Evolutionary conservation across 92 coral and sea anemone genomes (phyloP), one percentile per base, ranked within the genome.

Genomic region (Zoanthus sociatus): DNA sequence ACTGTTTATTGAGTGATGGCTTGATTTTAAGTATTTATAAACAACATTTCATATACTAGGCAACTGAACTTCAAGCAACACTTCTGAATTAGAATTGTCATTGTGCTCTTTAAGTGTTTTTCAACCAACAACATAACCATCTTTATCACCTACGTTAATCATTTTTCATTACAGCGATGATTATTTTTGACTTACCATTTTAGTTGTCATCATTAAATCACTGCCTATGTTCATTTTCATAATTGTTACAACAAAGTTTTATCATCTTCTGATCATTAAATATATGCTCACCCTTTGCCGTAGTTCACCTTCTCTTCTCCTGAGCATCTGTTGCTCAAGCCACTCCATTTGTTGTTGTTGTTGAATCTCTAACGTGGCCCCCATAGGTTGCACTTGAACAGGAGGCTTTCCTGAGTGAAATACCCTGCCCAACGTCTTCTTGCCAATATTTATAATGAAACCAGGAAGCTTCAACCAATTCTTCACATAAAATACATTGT

Each of bases 341-440:
- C 91, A 91, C 75, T 97, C 99, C 92, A 91, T 92, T 76, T 94
- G 98, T 60, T 93, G 96, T 42, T 93, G 96, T 18, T 93, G 96
- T 86, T 97, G 99, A 44, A 95, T 92, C 77, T 97, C 98, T 70
- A 93, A 77, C 1, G 99, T 97, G 3, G 99, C 99, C 0, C 99
- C 99, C 93, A 92, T 90, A 7, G 94, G 90, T 44, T 91, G 94
- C 10, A 82, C 42, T 13, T 87, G 86, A 7, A 87, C 92, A 11
- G 61, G 17, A 6, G 31, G 15, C 6, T 33, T 78, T 15, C 66
- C 50, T 7, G 97, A 77, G 6, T 70, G 53, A 75, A 97, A 95
- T 48, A 88, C 68, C 77, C 47, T 76, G 12, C 98, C 96, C 82
- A 95, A 13, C 16, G 86, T 86, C 71, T 96, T 85, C 32, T 93